Base-by-base conservation (phyloP, 2,797 vertebrate genomes). In the Diceros bicornis region DNA sequence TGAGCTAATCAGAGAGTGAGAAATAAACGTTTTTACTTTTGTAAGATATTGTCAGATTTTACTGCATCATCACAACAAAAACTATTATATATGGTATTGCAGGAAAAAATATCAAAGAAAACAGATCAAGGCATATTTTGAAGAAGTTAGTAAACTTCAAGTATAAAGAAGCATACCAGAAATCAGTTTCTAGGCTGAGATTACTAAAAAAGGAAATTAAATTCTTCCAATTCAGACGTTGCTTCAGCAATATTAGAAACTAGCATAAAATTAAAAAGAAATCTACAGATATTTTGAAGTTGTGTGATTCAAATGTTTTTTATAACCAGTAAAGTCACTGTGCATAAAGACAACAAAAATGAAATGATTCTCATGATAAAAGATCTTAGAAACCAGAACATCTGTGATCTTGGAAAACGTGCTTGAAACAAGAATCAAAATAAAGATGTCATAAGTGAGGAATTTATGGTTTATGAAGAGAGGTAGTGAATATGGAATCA, bases 401-500 rank as follows among this genome's bases (percentile, higher is more conserved):
- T 96, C 94, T 91, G 85, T 93, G 52, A 81, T 92, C 50, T 61
- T 85, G 32, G 95, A 97, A 85, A 87, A 79, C 57, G 47, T 86
- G 52, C 90, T 96, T 71, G 55, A 95, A 97, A 92, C 96, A 69
- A 95, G 14, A 86, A 95, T 95, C 52, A 89, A 97, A 96, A 88
- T 96, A 91, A 97, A 96, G 72, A 96, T 93, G 93, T 94, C 88
- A 87, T 86, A 91, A 89, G 59, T 71, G 57, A 97, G 59, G 83
- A 97, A 97, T 95, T 89, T 79, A 91, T 89, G 69, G 62, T 69
- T 92, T 89, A 89, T 75, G 83, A 96, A 66, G 81, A 91, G 27
- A 91, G 32, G 55, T 75, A 57, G 55, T 91, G 55, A 96, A 85
- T 91, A 83, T 97, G 94, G 52, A 85, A 93, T 86, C 72, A 91